Percentiles rank a stretch among this genome's conserved stretches.
These are phyloP conservation scores for Pampusana beccarii DNA, from an alignment of 2,113 vertebrate species.

Conservation along the genomic window DNA sequence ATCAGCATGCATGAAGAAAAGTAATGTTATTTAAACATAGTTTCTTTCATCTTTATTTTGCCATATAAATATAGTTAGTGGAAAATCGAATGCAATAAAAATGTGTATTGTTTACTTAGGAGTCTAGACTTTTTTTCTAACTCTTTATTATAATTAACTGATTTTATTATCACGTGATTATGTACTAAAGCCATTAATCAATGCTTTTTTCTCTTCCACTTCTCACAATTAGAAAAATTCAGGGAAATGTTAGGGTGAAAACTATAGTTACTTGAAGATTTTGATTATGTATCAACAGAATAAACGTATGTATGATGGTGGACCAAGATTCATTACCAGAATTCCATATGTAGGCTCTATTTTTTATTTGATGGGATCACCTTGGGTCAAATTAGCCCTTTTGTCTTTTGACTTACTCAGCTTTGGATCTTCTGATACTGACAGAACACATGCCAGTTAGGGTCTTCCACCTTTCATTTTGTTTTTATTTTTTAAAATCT, in stretches of 20 bases:
- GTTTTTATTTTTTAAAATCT: background rate
- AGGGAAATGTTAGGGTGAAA: background rate
- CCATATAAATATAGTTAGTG: background rate
- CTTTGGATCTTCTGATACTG: background rate
- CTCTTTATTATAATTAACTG: background rate
- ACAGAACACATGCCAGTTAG: background rate
- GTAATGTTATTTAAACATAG: constrained; percentile 11
- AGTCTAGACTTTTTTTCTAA: background rate
- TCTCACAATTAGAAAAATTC: background rate
- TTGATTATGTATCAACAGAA: background rate
- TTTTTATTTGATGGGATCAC: background rate
- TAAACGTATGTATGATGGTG: background rate
- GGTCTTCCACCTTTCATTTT: background rate
- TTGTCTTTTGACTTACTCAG: background rate
- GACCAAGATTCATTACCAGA: background rate
- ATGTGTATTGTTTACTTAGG: background rate
- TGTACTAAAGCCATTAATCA: background rate
- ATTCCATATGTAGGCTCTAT: background rate
- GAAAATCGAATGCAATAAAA: background rate
- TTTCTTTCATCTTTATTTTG: constrained; percentile 14
- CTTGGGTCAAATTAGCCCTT: background rate
- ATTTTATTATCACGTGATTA: background rate
- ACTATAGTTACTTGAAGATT: background rate
- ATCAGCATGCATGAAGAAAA: background rate
- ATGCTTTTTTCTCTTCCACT: background rate